A percentile compares a stretch with the other conserved stretches of the same genome.
phyloP scores from a whole-genome alignment of 2,797 vertebrate genomes.

The Periparus ater region DNA sequence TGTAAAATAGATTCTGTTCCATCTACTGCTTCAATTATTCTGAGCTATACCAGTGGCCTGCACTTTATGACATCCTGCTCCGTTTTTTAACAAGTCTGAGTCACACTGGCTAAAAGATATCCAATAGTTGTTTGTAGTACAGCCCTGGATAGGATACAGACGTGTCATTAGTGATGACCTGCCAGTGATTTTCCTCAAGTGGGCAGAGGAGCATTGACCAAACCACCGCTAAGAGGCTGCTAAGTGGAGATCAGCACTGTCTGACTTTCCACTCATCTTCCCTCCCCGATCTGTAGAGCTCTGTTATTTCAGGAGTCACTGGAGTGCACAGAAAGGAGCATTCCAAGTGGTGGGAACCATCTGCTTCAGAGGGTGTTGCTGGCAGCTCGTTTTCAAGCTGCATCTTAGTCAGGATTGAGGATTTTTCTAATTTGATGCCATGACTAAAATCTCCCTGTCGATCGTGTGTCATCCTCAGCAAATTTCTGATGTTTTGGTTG shows the following conservation, averaged over 20 bases:
- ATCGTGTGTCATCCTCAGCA: conserved; percentile 26
- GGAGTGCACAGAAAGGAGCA: conserved; percentile 51
- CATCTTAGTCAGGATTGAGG: conserved; percentile 61
- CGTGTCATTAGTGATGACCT: background rate
- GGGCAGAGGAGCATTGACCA: conserved; percentile 26
- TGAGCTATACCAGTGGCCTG: background rate
- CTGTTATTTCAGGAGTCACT: conserved; percentile 68
- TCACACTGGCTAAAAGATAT: background rate
- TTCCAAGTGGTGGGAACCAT: conserved; percentile 71
- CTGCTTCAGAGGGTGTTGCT: conserved; percentile 69
- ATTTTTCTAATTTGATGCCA: conserved; percentile 60
- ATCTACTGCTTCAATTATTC: background rate
- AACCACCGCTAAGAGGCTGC: conserved; percentile 7
- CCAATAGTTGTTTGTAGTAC: background rate
- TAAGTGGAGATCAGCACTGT: conserved; percentile 25
- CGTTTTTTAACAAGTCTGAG: background rate
- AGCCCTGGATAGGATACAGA: background rate
- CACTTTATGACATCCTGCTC: background rate
- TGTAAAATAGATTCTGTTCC: background rate
- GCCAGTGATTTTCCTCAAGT: background rate
- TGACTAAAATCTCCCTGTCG: conserved; percentile 46
- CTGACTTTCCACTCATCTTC: conserved; percentile 39
- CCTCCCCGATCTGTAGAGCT: conserved; percentile 22
- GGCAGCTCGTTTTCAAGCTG: conserved; percentile 64
- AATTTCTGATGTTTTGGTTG: conserved; percentile 34